Base-by-base conservation (phyloP, 2,797 vertebrate species). In the Prunella strophiata region DNA sequence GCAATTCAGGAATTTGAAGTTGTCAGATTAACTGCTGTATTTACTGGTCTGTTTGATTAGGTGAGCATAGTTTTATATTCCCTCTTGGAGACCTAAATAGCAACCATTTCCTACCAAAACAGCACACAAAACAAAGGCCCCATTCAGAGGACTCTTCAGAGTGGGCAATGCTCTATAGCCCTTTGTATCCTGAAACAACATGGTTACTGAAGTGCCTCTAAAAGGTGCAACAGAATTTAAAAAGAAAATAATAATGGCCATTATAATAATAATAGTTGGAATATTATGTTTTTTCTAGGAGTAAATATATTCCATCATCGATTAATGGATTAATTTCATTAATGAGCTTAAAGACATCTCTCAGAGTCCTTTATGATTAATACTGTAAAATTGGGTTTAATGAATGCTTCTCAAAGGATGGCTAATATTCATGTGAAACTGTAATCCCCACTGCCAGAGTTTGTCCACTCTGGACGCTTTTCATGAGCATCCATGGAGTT, bases 71-170 rank as follows among this genome's bases (percentile, higher is more conserved):
- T 98, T 98, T 98, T 98, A 98, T 98, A 98, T 98, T 99, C 98
- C 98, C 98, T 96, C 97, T 97, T 98, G 98, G 98, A 98, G 98
- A 98, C 98, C 97, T 98, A 98, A 99, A 98, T 98, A 98, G 98
- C 98, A 98, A 98, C 98, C 98, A 98, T 98, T 99, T 99, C 98
- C 98, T 98, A 98, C 98, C 98, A 98, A 99, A 99, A 98, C 98
- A 98, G 97, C 98, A 59, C 93, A 48, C 93, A 92, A 97, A 98
- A 99, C 99, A 99, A 99, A 99, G 98, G 97, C 92, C 95, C 97
- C 98, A 98, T 99, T 99, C 98, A 99, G 96, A 89, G 93, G 75
- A 89, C 85, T 94, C 19, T 85, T 93, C 92, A 66, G 73, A 96
- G 95, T 95, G 89, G 96, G 96, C 96, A 95, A 79, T 86, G 92